Evolutionary conservation across 1,140 invertebrate genomes (phyloP), one percentile per base, ranked within the genome.

Genomic region (Drosophila mayri): DNA sequence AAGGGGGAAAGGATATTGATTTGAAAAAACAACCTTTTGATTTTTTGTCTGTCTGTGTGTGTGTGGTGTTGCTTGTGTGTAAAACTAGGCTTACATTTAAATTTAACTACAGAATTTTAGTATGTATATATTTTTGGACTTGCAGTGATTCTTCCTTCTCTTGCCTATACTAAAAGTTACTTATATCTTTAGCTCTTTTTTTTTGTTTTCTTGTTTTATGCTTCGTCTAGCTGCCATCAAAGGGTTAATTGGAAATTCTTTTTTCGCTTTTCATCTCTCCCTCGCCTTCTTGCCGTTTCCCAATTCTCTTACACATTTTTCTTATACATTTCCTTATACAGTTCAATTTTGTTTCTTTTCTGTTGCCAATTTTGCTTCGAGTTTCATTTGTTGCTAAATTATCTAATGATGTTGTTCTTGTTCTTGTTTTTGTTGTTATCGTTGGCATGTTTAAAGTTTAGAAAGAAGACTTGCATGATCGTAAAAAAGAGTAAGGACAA

Each of bases 401-500:
- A 88, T 90, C 85, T 90, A 90, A 81, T 80, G 61, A 30, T 77
- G 74, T 76, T 72, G 32, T 76, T 64, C 22, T 75, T 63, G 66
- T 46, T 43, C 2, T 44, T 44, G 41, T 82, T 80, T 71, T 84
- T 78, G 66, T 85, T 76, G 85, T 75, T 81, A 67, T 71, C 67
- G 79, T 76, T 81, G 85, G 79, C 76, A 62, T 88, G 76, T 73
- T 81, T 90, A 57, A 68, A 91, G 71, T 85, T 91, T 54, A 80
- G 76, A 72, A 76, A 91, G 74, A 86, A 86, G 67, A 76, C 62
- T 80, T 91, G 86, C 66, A 80, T 76, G 74, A 90, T 79, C 66
- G 73, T 62, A 76, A 90, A 71, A 90, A 92, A 78, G 62, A 92
- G 79, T 67, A 90, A 65, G 71, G 87, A 92, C 91, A 92, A 92